These are phyloP conservation scores for Gastracanthus pulcherrimus DNA, from an alignment of 2,888 invertebrate species.

Conservation along the genomic window DNA sequence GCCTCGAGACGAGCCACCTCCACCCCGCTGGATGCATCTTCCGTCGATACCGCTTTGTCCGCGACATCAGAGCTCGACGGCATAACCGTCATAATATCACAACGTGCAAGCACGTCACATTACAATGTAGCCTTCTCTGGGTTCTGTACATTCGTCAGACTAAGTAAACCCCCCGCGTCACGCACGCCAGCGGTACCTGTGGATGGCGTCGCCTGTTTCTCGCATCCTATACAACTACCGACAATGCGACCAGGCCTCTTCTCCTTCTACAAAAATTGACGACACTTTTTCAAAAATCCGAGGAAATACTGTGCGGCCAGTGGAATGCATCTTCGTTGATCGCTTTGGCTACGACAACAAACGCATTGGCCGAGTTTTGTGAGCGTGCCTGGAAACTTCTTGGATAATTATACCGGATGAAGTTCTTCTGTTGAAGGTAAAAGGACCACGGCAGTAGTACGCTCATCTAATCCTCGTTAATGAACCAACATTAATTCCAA, in stretches of 20 bases:
- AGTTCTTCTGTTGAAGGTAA: neutral
- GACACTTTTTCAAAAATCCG: no score
- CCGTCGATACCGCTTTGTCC: slow-evolving; percentile 87
- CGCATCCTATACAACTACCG: no score
- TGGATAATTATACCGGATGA: neutral
- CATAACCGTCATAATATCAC: slow-evolving; percentile 72
- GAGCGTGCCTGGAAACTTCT: no score
- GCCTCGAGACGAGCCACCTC: slow-evolving; percentile 85
- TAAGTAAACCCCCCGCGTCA: neutral
- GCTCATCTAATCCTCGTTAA: neutral
- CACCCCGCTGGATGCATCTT: slow-evolving; percentile 78
- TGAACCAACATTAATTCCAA: neutral
- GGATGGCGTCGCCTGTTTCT: no score
- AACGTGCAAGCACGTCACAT: slow-evolving; percentile 30
- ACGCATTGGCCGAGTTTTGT: no score
- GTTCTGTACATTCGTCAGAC: neutral
- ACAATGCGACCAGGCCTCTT: no score
- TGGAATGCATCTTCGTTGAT: no score
- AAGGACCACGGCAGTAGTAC: neutral
- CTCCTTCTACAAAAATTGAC: no score
- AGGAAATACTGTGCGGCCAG: no score
- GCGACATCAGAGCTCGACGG: slow-evolving; percentile 78
- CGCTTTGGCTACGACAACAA: no score
- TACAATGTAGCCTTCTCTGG: neutral
- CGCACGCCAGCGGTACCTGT: no score